phyloP scores from a whole-genome alignment of 1,140 invertebrate species.

The Zaprionus vittiger region DNA sequence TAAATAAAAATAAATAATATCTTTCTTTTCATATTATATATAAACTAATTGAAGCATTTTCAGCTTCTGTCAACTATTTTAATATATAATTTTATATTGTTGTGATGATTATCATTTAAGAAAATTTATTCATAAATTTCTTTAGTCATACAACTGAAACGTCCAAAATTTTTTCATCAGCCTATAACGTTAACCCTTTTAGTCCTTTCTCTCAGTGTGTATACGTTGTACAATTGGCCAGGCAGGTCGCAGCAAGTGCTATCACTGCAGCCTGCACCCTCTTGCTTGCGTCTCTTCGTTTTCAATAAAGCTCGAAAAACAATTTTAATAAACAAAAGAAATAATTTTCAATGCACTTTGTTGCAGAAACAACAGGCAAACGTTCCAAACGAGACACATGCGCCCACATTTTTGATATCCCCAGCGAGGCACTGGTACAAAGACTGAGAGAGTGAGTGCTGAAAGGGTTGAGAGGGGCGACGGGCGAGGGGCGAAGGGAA shows the following conservation, averaged over 20 bases:
- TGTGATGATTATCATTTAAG: too few species aligned
- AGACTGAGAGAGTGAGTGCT: not conserved
- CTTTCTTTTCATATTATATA: too few species aligned
- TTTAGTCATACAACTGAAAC: too few species aligned
- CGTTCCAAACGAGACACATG: conserved; percentile 34
- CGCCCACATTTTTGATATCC: conserved; percentile 39
- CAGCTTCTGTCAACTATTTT: too few species aligned
- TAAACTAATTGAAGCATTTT: too few species aligned
- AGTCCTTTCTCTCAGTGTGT: not conserved
- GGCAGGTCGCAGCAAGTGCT: conserved; percentile 11
- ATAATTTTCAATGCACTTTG: conserved; percentile 54
- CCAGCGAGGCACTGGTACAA: conserved; percentile 3
- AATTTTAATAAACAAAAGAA: conserved; percentile 58
- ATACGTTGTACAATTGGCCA: not conserved
- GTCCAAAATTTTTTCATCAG: too few species aligned
- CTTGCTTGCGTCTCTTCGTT: conserved; percentile 20
- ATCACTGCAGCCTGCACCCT: not conserved
- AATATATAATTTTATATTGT: too few species aligned
- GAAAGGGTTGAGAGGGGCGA: not conserved
- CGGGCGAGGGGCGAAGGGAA: not conserved
- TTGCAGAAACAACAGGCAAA: conserved; percentile 19
- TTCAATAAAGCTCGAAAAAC: conserved; percentile 49
- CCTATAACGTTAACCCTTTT: not conserved
- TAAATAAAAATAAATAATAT: too few species aligned
- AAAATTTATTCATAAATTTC: too few species aligned